These are phyloP conservation scores for Apeltes quadracus DNA, from an alignment of 2,113 vertebrate species.

Conservation along the genomic window DNA sequence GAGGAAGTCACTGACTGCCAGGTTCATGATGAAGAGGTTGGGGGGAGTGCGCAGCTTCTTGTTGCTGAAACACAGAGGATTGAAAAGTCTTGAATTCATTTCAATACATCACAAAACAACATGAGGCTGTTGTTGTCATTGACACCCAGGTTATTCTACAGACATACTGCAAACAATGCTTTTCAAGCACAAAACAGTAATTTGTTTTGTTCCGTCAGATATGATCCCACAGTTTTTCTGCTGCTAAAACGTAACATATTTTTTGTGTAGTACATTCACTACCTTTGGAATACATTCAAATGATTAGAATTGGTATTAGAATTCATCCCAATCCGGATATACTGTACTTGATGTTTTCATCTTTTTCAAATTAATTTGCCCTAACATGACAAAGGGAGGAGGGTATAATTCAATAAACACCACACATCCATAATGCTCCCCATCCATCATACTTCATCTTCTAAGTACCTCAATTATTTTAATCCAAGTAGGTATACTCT, in stretches of 20 bases:
- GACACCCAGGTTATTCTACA: background rate
- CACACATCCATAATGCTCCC: background rate
- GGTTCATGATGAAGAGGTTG: slow-evolving; percentile 91
- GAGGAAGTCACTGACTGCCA: slow-evolving; percentile 91
- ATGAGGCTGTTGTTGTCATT: background rate
- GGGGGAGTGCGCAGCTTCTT: slow-evolving; percentile 87
- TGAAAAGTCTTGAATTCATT: background rate
- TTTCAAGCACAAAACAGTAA: background rate
- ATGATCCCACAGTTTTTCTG: too few species aligned
- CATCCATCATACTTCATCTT: background rate
- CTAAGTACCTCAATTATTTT: background rate
- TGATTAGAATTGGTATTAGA: background rate
- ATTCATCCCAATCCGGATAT: too few species aligned
- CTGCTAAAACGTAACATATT: background rate
- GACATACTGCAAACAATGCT: background rate
- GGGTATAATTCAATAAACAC: background rate
- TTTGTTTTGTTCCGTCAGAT: background rate
- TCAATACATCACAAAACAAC: background rate
- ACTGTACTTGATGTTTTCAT: background rate
- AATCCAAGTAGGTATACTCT: background rate
- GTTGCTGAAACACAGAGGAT: slow-evolving; percentile 79
- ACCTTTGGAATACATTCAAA: background rate
- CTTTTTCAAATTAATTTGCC: background rate
- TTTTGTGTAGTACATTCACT: background rate
- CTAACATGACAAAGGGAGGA: background rate